These are phyloP conservation scores for Spialia ferax DNA, from an alignment of 2,888 invertebrate genomes.

Conservation along the genomic window DNA sequence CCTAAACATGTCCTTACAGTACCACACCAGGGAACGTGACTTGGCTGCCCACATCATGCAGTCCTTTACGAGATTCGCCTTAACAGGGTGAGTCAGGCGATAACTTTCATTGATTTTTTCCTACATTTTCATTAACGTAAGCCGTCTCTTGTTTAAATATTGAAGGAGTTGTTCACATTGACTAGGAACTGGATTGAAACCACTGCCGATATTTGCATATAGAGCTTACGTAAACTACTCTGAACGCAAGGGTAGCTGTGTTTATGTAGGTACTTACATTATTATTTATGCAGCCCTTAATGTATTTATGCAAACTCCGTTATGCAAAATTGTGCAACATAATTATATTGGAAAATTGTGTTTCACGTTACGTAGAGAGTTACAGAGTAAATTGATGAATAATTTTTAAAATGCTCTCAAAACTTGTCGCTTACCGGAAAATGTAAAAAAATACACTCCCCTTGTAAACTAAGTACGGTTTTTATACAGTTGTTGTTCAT, in stretches of 20 bases:
- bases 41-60: conserved; percentile 97
- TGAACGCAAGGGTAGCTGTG: conserved; percentile 6
- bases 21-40: conserved; percentile 94
- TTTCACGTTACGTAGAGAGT: background rate
- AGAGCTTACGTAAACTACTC: conserved; percentile 30
- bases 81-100: conserved; percentile 92
- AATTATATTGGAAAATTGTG: background rate
- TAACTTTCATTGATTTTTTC: conserved; percentile 9
- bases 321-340: conserved; percentile 10
- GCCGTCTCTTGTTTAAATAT: conserved; percentile 34
- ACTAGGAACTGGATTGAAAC: conserved; percentile 20
- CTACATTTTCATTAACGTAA: conserved; percentile 31
- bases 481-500: no score
- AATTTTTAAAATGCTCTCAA: background rate
- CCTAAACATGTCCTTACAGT: conserved; percentile 94
- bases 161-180: conserved; percentile 28
- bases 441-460: background rate
- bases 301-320: background rate
- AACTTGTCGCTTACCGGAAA: background rate
- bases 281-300: conserved; percentile 12
- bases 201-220: conserved; percentile 27
- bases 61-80: conserved; percentile 97
- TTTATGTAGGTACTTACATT: background rate
- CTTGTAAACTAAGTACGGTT: no score
- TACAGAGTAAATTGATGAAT: background rate